Evolutionary conservation across 2,113 vertebrate genomes (phyloP).

Genomic region (Todiramphus saurophagus): DNA sequence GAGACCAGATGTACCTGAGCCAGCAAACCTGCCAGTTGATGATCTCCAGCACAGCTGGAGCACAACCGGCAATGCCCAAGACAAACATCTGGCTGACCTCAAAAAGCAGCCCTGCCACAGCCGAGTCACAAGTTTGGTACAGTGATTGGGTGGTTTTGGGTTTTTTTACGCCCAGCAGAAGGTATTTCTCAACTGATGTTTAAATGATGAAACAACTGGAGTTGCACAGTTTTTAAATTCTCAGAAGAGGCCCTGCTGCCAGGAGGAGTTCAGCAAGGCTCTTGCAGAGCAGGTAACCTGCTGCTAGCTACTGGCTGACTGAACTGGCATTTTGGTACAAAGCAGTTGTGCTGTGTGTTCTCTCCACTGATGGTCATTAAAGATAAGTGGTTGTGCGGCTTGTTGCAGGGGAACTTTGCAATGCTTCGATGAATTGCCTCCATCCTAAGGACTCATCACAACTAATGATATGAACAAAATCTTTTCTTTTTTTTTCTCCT

Average conservation of each 20-base stretch:
- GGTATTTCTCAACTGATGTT: not conserved
- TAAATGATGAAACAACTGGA: not conserved
- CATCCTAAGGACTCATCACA: not conserved
- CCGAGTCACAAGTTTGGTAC: not conserved
- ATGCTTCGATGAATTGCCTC: not conserved
- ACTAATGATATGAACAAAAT: not conserved
- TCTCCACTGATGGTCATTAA: not conserved
- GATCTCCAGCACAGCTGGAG: not conserved
- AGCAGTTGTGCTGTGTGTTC: not conserved
- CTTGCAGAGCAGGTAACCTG: not conserved
- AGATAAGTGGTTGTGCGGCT: not conserved
- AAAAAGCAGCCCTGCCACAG: not conserved
- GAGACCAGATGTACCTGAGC: not conserved
- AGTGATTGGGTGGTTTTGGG: not conserved
- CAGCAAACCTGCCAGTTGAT: not conserved
- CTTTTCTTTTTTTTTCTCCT: not conserved
- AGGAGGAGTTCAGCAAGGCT: not conserved
- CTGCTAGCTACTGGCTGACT: not conserved
- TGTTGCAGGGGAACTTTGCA: not conserved
- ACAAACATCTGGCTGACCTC: not conserved
- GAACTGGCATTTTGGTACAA: not conserved
- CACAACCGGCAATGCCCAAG: not conserved
- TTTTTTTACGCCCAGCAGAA: not conserved
- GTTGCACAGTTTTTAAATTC: not conserved
- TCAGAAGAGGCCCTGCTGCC: not conserved